phyloP scores from a whole-genome alignment of 37 sponge, comb jelly and placozoan genomes.

The Haliclona indistincta region DNA sequence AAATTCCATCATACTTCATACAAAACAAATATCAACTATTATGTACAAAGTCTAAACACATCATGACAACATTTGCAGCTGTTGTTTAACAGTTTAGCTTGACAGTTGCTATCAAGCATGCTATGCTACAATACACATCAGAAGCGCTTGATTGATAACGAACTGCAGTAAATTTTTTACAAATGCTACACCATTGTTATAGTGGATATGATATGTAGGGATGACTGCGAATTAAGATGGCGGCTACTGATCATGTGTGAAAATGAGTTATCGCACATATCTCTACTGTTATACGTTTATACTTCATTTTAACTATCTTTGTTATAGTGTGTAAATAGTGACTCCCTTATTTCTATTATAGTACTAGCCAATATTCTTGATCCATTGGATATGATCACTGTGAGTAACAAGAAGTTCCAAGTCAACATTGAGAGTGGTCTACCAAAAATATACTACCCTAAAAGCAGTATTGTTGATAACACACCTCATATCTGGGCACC shows the following conservation, averaged over 20 bases:
- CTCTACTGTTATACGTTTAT: not conserved
- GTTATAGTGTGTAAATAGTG: not conserved
- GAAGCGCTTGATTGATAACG: too few species aligned
- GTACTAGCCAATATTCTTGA: constrained; percentile 64
- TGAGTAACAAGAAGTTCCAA: constrained; percentile 41
- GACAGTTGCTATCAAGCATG: too few species aligned
- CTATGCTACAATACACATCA: too few species aligned
- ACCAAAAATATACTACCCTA: constrained; percentile 73
- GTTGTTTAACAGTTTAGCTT: too few species aligned
- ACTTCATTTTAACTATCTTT: not conserved
- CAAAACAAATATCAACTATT: too few species aligned
- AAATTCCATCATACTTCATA: too few species aligned
- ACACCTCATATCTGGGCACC: too few species aligned
- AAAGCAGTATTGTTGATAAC: constrained; percentile 1
- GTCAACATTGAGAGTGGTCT: constrained; percentile 66
- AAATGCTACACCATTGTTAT: not conserved
- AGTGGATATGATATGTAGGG: not conserved
- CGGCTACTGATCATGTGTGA: too few species aligned
- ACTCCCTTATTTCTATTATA: constrained; percentile 9
- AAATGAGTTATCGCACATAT: not conserved
- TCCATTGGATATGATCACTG: constrained; percentile 51
- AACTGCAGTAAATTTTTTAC: too few species aligned
- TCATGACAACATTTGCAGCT: too few species aligned
- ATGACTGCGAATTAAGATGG: too few species aligned
- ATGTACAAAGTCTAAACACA: too few species aligned